Conservation (phyloP, 2,113 vertebrate species). For the Podocnemis expansa region DNA sequence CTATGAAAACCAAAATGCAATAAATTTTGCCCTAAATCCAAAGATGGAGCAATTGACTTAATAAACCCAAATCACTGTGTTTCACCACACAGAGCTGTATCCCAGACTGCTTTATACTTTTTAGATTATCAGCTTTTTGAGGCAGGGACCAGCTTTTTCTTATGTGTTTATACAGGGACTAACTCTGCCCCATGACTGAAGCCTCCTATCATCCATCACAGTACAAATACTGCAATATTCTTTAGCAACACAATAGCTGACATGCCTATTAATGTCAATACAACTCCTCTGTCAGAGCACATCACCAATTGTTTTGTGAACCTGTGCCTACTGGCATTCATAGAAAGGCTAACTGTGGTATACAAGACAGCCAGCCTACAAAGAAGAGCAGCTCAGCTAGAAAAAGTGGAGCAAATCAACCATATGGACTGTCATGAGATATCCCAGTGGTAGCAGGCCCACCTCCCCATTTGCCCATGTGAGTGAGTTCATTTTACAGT, state of each 20-base stretch:
- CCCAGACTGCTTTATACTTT: not conserved
- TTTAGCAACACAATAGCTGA: not conserved
- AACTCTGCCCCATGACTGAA: not conserved
- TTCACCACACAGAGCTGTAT: not conserved
- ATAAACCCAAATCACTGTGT: not conserved
- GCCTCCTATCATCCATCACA: not conserved
- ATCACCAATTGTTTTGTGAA: not conserved
- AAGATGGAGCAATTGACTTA: not conserved
- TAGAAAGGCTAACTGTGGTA: not conserved
- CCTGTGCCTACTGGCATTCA: not conserved
- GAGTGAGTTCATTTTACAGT: not conserved
- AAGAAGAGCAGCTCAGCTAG: not conserved
- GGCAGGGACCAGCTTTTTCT: not conserved
- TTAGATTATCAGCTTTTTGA: not conserved
- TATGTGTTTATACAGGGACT: not conserved
- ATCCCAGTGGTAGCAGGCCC: no score
- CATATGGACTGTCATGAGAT: accelerated
- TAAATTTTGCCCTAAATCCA: not conserved
- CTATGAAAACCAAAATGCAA: not conserved
- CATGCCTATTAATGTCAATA: not conserved
- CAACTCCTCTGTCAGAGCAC: not conserved
- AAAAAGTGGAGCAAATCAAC: not conserved
- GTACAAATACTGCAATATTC: not conserved
- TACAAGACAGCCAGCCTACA: not conserved
- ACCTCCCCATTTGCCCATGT: not conserved